phyloP scores from a whole-genome alignment of 2,888 invertebrate species.

The Leistus spinibarbis region DNA sequence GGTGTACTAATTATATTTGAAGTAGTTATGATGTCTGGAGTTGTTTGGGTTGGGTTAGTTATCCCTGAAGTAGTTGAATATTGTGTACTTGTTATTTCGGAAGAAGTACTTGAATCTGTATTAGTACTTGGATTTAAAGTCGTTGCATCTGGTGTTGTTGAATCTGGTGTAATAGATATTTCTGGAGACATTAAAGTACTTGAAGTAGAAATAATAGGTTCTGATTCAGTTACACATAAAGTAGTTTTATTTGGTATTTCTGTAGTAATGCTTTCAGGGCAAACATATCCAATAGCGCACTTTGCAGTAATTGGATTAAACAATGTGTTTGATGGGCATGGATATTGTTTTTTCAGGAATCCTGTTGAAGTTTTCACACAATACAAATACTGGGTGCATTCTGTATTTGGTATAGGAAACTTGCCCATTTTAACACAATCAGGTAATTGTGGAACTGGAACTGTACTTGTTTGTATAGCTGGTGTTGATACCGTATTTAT shows the following conservation, averaged over 20 bases:
- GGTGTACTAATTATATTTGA: too few species aligned
- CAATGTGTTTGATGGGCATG: neutral
- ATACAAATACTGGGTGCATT: constrained; percentile 3
- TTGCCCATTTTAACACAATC: neutral
- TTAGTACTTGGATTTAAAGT: neutral
- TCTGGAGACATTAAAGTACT: neutral
- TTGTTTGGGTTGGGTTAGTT: neutral
- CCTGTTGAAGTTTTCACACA: neutral
- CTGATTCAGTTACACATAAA: neutral
- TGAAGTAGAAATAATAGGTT: neutral
- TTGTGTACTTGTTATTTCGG: too few species aligned
- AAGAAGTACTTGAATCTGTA: neutral
- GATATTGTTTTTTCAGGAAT: neutral
- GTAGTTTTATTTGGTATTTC: neutral
- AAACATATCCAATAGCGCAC: constrained; percentile 13
- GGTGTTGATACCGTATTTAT: neutral
- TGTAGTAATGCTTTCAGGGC: constrained; percentile 3
- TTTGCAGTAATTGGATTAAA: constrained; percentile 1
- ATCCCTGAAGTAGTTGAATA: neutral
- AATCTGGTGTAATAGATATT: neutral
- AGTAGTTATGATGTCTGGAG: too few species aligned
- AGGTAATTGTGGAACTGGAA: neutral
- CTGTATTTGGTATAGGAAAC: neutral
- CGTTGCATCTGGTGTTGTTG: neutral
- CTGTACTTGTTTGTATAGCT: neutral